These are phyloP conservation scores for Pachymerium ferrugineum DNA, from an alignment of 2,888 invertebrate species.

Conservation along the genomic window DNA sequence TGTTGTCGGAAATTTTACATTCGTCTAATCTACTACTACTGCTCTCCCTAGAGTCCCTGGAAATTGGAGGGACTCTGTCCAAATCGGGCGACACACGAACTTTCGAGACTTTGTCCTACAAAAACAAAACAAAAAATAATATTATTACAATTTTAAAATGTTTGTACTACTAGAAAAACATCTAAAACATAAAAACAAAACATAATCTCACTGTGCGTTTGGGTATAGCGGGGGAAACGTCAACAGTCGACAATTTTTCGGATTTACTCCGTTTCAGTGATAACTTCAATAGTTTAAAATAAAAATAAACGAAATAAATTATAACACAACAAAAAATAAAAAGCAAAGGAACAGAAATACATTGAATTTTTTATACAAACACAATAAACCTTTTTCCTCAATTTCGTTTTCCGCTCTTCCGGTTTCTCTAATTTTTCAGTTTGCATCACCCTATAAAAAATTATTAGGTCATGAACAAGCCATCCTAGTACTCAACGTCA, in stretches of 20 bases:
- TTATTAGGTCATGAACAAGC: background rate
- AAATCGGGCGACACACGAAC: constrained; percentile 21
- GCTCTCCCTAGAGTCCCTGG: background rate
- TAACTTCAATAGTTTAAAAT: constrained; percentile 33
- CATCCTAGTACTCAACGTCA: background rate
- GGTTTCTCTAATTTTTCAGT: background rate
- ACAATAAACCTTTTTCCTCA: background rate
- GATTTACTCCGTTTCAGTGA: constrained; percentile 37
- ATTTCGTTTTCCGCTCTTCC: constrained; percentile 4
- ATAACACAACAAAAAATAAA: background rate
- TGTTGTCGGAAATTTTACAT: constrained; percentile 35
- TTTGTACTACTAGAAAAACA: background rate
- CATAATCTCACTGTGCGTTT: constrained; percentile 8
- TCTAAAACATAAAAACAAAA: background rate
- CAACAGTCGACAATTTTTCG: constrained; percentile 32
- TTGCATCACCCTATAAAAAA: background rate
- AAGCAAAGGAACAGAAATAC: too few relatives aligned
- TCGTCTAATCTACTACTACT: constrained; percentile 28
- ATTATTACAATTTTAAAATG: background rate
- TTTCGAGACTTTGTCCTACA: constrained; percentile 16
- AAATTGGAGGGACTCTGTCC: background rate
- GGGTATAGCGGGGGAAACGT: constrained; percentile 25
- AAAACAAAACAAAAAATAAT: background rate
- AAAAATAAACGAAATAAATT: background rate
- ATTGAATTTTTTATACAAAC: background rate